Evolutionary conservation across 2,888 invertebrate species (phyloP).

Genomic region (Coleophora flavipennella): DNA sequence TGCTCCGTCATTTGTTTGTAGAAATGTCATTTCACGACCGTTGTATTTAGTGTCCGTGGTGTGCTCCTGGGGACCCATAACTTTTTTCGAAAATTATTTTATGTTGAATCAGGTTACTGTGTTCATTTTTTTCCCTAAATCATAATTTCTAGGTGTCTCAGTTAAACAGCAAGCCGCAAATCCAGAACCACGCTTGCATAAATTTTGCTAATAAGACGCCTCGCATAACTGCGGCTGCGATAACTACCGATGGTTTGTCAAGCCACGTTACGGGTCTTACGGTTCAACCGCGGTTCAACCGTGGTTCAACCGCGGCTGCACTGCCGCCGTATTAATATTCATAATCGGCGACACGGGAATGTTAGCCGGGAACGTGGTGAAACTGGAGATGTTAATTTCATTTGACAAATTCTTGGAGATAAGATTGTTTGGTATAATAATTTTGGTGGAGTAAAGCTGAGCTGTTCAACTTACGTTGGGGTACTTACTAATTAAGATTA

Average conservation of each 20-base stretch:
- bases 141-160: no score
- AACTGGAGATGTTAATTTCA: conserved; percentile 33
- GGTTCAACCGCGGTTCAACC: no score
- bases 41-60: no score
- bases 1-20: no score
- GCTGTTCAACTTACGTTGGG: neutral
- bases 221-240: conserved; percentile 11
- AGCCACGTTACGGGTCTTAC: conserved; percentile 32
- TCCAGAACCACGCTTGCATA: no score
- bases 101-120: no score
- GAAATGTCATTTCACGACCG: no score
- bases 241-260: conserved; percentile 38
- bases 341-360: conserved; percentile 34
- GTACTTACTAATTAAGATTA: neutral
- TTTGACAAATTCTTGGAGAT: conserved; percentile 23
- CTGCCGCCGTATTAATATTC: conserved; percentile 61
- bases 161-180: no score
- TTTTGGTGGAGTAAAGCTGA: conserved; percentile 1
- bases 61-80: no score
- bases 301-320: conserved; percentile 47
- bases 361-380: conserved; percentile 24
- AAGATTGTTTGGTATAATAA: conserved; percentile 3
- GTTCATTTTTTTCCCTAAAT: no score
- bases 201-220: conserved; percentile 8
- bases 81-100: no score